A percentile compares a stretch with the other conserved stretches of the same genome.
Evolutionary conservation across 2,113 vertebrate genomes (phyloP).

Genomic region (Dolichallabes microphthalmus): DNA sequence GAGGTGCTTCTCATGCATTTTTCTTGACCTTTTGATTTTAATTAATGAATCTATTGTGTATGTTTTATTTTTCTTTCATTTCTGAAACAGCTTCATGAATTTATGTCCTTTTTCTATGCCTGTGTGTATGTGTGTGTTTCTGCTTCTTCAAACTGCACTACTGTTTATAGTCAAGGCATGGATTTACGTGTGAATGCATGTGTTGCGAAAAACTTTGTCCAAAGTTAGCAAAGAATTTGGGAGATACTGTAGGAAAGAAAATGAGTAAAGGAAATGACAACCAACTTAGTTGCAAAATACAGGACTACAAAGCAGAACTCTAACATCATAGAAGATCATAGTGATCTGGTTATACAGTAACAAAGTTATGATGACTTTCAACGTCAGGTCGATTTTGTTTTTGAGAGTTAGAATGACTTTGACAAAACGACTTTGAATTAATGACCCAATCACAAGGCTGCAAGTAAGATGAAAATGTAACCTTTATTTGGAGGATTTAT

Average conservation of each 20-base stretch:
- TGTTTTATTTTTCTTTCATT: neutral
- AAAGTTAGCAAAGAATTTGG: neutral
- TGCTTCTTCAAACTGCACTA: neutral
- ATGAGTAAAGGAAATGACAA: neutral
- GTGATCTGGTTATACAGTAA: too few species aligned
- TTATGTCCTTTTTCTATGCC: neutral
- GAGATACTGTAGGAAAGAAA: neutral
- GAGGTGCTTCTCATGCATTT: neutral
- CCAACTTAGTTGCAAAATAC: neutral
- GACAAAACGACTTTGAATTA: too few species aligned
- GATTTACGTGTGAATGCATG: neutral
- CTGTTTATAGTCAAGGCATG: neutral
- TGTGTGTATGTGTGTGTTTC: neutral
- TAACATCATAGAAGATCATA: too few species aligned
- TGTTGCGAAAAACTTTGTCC: neutral
- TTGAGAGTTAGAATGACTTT: too few species aligned
- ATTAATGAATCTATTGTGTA: neutral
- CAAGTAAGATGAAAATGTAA: too few species aligned
- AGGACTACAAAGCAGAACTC: too few species aligned
- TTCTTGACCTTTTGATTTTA: constrained; percentile 5
- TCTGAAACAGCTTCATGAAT: neutral
- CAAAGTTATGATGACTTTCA: too few species aligned
- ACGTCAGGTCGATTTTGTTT: too few species aligned
- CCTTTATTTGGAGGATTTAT: too few species aligned
- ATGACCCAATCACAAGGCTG: too few species aligned